A percentile compares a stretch with the other conserved stretches of the same genome.
phyloP scores from a whole-genome alignment of 2,113 vertebrate species.

The Ceyx melanurus region DNA sequence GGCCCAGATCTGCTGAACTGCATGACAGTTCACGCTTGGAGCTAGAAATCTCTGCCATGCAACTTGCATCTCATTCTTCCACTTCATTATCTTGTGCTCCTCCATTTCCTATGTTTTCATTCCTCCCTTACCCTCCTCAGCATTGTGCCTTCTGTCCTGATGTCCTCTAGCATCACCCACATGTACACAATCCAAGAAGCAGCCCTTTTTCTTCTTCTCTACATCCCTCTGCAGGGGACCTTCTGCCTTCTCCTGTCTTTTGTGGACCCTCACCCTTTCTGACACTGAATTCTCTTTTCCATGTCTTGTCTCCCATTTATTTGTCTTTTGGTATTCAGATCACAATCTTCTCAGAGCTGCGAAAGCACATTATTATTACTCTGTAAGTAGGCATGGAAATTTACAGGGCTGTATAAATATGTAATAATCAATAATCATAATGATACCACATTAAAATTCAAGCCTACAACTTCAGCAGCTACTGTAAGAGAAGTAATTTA shows the following conservation, averaged over 20 bases:
- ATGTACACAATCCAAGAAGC: neutral
- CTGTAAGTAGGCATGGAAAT: neutral
- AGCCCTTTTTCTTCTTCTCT: neutral
- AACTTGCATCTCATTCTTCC: neutral
- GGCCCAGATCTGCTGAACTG: neutral
- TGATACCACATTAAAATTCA: constrained; percentile 27
- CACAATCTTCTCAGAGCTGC: neutral
- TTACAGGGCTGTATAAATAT: constrained; percentile 28
- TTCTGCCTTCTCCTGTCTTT: neutral
- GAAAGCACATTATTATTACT: neutral
- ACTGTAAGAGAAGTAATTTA: constrained; percentile 7
- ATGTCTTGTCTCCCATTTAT: neutral
- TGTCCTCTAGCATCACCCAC: neutral
- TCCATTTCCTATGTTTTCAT: neutral
- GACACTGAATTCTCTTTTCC: neutral
- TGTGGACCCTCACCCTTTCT: neutral
- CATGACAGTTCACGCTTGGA: neutral
- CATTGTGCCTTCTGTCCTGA: neutral
- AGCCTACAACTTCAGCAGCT: neutral
- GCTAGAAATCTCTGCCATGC: neutral
- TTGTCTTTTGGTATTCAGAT: neutral
- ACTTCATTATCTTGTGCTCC: neutral
- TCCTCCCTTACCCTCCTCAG: neutral
- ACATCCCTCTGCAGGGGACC: neutral
- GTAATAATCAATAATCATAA: constrained; percentile 58